These are phyloP conservation scores for Diuraphis noxia DNA, from an alignment of 1,140 invertebrate genomes.

Conservation along the genomic window DNA sequence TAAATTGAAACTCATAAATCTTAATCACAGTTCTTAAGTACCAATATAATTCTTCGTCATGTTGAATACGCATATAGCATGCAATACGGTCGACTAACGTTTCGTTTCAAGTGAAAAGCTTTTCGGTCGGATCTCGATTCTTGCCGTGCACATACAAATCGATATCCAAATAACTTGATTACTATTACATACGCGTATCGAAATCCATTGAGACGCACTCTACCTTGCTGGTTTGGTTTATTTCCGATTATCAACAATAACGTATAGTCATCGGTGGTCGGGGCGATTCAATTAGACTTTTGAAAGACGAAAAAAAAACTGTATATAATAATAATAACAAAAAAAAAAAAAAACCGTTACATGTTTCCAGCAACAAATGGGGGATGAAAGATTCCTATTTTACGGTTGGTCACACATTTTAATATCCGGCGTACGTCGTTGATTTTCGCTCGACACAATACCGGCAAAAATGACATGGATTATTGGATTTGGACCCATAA, in stretches of 20 bases:
- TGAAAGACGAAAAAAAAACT: background rate
- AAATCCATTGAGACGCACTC: background rate
- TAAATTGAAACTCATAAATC: background rate
- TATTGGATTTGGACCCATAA: conserved; percentile 41
- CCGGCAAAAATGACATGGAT: conserved; percentile 39
- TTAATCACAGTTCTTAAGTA: too few relatives aligned
- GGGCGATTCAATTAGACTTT: conserved; percentile 12
- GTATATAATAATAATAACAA: too few relatives aligned
- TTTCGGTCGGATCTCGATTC: background rate
- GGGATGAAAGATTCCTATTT: conserved; percentile 43
- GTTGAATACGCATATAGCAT: too few relatives aligned
- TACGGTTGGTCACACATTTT: conserved; percentile 47
- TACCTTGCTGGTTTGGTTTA: background rate
- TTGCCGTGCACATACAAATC: background rate
- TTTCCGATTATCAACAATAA: conserved; percentile 23
- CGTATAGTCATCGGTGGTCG: conserved; percentile 2
- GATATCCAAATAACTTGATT: conserved; percentile 3
- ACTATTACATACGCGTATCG: background rate
- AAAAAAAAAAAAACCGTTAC: background rate
- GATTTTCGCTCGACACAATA: conserved; percentile 29
- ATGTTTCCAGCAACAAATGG: conserved; percentile 30
- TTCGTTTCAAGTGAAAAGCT: background rate
- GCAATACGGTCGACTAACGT: background rate
- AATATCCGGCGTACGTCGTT: conserved; percentile 51
- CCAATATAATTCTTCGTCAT: background rate